Evolutionary conservation across 1,140 invertebrate species (phyloP), one percentile per base, ranked within the genome.

Genomic region (Thereuonema tuberculata): DNA sequence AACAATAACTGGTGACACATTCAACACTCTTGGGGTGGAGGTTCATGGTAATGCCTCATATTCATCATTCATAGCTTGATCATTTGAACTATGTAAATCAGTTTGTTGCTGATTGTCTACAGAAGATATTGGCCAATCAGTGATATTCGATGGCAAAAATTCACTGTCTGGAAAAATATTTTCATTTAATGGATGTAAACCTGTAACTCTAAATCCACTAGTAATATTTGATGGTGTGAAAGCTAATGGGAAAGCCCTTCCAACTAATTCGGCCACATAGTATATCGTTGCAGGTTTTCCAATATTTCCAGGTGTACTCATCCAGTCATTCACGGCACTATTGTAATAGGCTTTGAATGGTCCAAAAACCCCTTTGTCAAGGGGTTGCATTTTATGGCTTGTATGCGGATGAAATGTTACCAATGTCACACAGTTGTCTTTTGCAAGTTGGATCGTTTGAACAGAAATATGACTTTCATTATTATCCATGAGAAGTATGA

Each of bases 241-340:
- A 62, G 72, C 72, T 31, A 69, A 47, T 26, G 70, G 67, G 56
- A 72, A 70, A 61, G 72, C 70, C 64, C 66, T 63, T 31, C 64
- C 59, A 28, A 74, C 62, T 56, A 76, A 71, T 12, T 60, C 63
- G 50, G 73, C 70, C 53, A 78, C 72, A 59, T 77, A 72, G 65
- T 75, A 77, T 29, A 78, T 74, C 15, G 70, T 68, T 66, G 79
- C 74, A 5, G 71, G 65, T 66, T 72, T 76, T 20, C 74, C 72
- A n/a, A n/a, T n/a, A n/a, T n/a, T n/a, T n/a, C n/a, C n/a, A n/a
- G n/a, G n/a, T n/a, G n/a, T n/a, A n/a, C n/a, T n/a, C n/a, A n/a
- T n/a, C n/a, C n/a, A n/a, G n/a, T n/a, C n/a, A n/a, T n/a, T n/a
- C n/a, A n/a, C 47, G 9, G 29, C 61, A 47, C 57, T 23, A 50